phyloP scores from a whole-genome alignment of 2,113 vertebrate species.

The Sceloporus undulatus region DNA sequence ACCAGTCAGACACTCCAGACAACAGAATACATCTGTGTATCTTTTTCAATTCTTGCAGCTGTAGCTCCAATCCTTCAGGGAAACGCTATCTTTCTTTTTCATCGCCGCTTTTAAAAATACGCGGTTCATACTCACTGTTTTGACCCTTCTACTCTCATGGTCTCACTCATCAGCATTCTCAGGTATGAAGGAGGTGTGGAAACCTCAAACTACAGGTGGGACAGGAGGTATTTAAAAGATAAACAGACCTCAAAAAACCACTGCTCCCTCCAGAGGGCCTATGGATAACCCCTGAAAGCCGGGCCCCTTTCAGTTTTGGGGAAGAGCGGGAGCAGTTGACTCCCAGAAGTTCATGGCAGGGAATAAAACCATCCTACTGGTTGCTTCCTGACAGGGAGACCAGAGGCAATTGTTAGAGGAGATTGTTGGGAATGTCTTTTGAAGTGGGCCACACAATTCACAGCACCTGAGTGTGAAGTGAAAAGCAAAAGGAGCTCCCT shows the following conservation, averaged over 20 bases:
- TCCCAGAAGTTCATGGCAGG: not conserved
- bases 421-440: not conserved
- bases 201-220: slow-evolving; percentile 4
- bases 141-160: not conserved
- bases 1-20: not conserved
- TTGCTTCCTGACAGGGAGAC: not conserved
- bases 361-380: not conserved
- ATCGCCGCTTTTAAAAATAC: not conserved
- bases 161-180: not conserved
- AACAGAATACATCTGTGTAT: too few species aligned
- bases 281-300: not conserved
- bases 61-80: not conserved
- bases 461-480: not conserved
- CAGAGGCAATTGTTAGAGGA: not conserved
- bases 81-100: rapidly evolving
- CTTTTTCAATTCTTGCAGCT: not conserved
- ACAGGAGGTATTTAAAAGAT: slow-evolving; percentile 6
- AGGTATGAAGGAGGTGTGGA: not conserved
- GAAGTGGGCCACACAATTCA: not conserved
- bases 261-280: not conserved
- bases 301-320: not conserved
- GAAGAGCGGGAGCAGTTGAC: too few species aligned
- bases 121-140: slow-evolving; percentile 30
- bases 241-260: not conserved
- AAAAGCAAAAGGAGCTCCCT: too few species aligned